Evolutionary conservation across 2,888 invertebrate species (phyloP), one percentile per base, ranked within the genome.

Genomic region (Acleris laterana): DNA sequence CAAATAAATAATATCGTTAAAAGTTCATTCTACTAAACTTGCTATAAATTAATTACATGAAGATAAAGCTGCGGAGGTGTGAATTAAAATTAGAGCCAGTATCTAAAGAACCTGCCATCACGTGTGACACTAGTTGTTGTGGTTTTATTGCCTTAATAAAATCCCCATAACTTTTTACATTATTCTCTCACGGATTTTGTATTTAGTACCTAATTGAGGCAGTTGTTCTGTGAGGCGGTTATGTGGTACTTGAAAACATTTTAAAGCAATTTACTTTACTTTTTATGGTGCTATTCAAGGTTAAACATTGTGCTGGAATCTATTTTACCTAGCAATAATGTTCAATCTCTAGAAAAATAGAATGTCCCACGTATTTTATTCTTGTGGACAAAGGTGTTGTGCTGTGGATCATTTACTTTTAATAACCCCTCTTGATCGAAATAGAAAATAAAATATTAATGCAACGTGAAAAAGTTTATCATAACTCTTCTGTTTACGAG

Each of bases 141-240:
- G 79, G 76, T 79, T 90, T 89, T 87, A 89, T 85, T 74, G 79
- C 71, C 68, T 65, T 78, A 74, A 84, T 89, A 89, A 89, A 88
- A 78, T 72, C 77, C 75, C 80, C 77, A 84, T 87, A 85, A 85
- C 83, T 78, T 87, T 86, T 9, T 32, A 87, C 85, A 84, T 82
- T 78, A 80, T 82, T 85, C 81, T 87, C 83, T 87, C 86, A 84
- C 84, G 82, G 83, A 83, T 88, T 86, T 87, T 88, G 87, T 85
- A 78, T 77, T 77, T 79, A 75, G 68, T 80, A 76, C 81, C 78
- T 87, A 88, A 87, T 88, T 85, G 81, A 82, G 78, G 81, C 83
- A 83, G 84, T 85, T 83, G 84, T 83, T 79, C 72, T n/a, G n/a
- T 85, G 81, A 82, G 78, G 81, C 83, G 83, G 84, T 85, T 83